Percentiles rank a stretch among this genome's conserved stretches.
Conservation (phyloP, 2,888 invertebrate species). For the Gerosis bhagava region DNA sequence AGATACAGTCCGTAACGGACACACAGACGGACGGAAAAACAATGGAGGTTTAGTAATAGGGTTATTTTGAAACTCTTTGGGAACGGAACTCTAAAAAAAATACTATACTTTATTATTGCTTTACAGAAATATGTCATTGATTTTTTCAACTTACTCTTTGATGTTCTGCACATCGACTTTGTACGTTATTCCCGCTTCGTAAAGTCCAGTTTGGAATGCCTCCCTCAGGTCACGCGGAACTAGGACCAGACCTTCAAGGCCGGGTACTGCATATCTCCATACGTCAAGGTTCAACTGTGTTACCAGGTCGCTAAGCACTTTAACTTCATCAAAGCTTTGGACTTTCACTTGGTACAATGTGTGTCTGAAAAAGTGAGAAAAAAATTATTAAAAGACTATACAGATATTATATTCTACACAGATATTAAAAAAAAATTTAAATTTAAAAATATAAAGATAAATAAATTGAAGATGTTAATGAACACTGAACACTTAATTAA, state of each 20-base stretch:
- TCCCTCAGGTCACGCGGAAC: slow-evolving; percentile 46
- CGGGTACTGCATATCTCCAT: slow-evolving; percentile 46
- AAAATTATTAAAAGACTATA: too few relatives aligned
- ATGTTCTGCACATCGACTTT: slow-evolving; percentile 53
- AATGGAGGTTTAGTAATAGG: too few relatives aligned
- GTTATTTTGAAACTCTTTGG: too few relatives aligned
- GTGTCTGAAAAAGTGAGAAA: slow-evolving; percentile 39
- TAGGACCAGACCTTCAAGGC: slow-evolving; percentile 39
- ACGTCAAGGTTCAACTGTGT: slow-evolving; percentile 45
- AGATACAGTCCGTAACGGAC: too few relatives aligned
- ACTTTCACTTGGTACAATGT: slow-evolving; percentile 41
- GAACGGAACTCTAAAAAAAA: too few relatives aligned
- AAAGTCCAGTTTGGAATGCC: slow-evolving; percentile 48
- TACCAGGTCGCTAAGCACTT: slow-evolving; percentile 46
- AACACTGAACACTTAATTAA: too few relatives aligned
- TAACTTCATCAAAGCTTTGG: slow-evolving; percentile 33
- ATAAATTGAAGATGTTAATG: too few relatives aligned
- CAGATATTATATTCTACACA: too few relatives aligned
- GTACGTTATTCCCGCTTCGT: slow-evolving; percentile 43
- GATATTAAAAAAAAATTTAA: too few relatives aligned
- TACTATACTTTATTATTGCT: too few relatives aligned
- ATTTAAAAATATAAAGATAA: not conserved
- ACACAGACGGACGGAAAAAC: too few relatives aligned
- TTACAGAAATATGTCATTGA: too few relatives aligned
- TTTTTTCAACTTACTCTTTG: slow-evolving; percentile 66